Base-by-base conservation (phyloP, 2,113 vertebrate genomes). In the Labeo rohita region DNA sequence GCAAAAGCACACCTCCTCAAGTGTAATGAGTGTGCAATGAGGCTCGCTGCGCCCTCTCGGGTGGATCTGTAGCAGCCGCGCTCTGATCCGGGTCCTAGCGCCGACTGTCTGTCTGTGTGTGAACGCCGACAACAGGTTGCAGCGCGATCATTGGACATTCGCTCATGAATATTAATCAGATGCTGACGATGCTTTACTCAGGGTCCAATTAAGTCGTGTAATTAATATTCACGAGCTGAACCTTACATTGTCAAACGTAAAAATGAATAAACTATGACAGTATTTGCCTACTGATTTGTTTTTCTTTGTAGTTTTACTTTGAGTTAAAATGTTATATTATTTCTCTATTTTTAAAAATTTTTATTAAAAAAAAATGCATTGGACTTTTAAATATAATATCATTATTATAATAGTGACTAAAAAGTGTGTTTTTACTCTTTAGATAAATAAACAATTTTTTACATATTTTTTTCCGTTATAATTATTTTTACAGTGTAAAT, bases 11-110 rank as follows among this genome's bases (percentile, higher is more conserved):
- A 39, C 47, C 80, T 83, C 18, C 47, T 70, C 16, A 21, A 83
- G 47, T 39, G 15, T 8, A 16, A 47, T 13, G 36, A 28, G 79
- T 45, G 77, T 54, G 80, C 23, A 36, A 28, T 50, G 23, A 49
- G 61, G 43, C 61, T 49, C 45, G 1, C 61, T 11, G 59, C 43
- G 59, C 13, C 61, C 80, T 68, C 79, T 81, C 61, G 43, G 8
- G 15, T 68, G 61, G 23, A 34, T 66, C 23, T 50, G 23, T 36
- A 16, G 65, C 10, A 43, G 56, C 78, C 28, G 63, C 63, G 47
- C 80, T 34, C 47, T 5, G 23, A 83, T 83, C 63, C 23, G 80
- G 80, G 80, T 83, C 63, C 80, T 83, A 70, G 47, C 15, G 80
- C 80, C 65, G 5, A 12, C 2, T 0, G 0, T 3, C 23, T 0